Base-by-base conservation (phyloP, 2,888 invertebrate genomes). In the Steinernema scapterisci region DNA sequence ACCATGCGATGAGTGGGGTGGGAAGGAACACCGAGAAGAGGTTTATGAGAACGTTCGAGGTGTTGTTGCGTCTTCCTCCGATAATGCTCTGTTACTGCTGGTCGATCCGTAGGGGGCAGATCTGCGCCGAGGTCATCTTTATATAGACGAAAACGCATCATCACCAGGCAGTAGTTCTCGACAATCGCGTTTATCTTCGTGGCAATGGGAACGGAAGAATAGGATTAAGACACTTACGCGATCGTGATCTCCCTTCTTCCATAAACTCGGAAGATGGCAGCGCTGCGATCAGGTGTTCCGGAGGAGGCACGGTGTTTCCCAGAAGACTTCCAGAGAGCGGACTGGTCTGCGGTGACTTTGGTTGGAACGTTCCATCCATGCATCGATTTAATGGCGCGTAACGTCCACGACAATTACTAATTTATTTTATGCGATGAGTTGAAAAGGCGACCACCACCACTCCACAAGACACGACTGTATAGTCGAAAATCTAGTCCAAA, bases 41-140 rank as follows among this genome's bases (percentile, higher is more conserved):
- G 63, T 31, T 63, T 63, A 63, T 63, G 54, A 63, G 63, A 63
- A 31, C 63, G 63, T 13, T 31, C 16, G 13, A 31, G 31, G 63
- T 31, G 63, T 63, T 63, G 63, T 63, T 63, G 63, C 31, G 63
- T 63, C 63, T 63, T 21, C n/a, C n/a, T n/a, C n/a, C 63, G 25
- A 63, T 27, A 63, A 63, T 31, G 63, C 25, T 63, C 63, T 63
- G 63, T 13, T 63, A 31, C 63, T 63, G 63, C 63, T 31, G 63
- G 31, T 63, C 25, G 31, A 63, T 63, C 63, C 27, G 63, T 63
- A 63, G 63, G 63, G 63, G 63, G 63, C 63, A 63, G 63, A 63
- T 63, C 63, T 63, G 63, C 63, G 63, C 63, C 63, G 63, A 63
- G 63, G 63, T 63, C 63, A 63, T 63, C 63, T n/a, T n/a, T n/a